Evolutionary conservation across 2,888 invertebrate species (phyloP).

Genomic region (Acleris literana): DNA sequence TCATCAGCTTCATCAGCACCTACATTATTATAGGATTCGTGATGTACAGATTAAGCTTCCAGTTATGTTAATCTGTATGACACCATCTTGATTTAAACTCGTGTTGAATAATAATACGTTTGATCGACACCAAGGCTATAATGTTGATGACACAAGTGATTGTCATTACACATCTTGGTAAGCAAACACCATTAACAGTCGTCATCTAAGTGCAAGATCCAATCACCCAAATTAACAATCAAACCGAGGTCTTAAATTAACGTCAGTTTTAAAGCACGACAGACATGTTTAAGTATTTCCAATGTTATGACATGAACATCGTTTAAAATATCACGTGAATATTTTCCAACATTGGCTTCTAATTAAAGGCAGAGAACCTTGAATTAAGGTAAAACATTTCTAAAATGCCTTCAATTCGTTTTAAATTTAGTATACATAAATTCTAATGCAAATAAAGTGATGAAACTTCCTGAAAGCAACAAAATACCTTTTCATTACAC

Average conservation of each 20-base stretch:
- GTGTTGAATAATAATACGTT: background rate
- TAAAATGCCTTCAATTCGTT: conserved; percentile 7
- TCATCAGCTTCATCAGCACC: conserved; percentile 1
- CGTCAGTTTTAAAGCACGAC: too few relatives aligned
- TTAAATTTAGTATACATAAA: background rate
- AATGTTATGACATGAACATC: too few relatives aligned
- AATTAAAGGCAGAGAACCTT: background rate
- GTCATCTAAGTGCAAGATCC: background rate
- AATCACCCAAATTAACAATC: too few relatives aligned
- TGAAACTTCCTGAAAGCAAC: conserved; percentile 21
- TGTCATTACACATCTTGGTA: background rate
- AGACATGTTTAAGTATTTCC: too few relatives aligned
- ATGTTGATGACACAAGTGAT: conserved; percentile 7
- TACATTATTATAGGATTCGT: conserved; percentile 16
- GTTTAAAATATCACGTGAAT: too few relatives aligned
- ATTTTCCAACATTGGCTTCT: background rate
- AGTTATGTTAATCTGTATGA: conserved; percentile 61
- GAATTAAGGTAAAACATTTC: background rate
- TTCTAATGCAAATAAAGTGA: conserved; percentile 13
- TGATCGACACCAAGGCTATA: conserved; percentile 11
- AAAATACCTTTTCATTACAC: conserved; percentile 10
- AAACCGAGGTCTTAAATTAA: too few relatives aligned
- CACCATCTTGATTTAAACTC: conserved; percentile 42
- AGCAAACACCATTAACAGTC: background rate
- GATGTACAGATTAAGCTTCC: conserved; percentile 44